Base-by-base conservation (phyloP, 2,797 vertebrate species). In the Pipistrellus pipistrellus region DNA sequence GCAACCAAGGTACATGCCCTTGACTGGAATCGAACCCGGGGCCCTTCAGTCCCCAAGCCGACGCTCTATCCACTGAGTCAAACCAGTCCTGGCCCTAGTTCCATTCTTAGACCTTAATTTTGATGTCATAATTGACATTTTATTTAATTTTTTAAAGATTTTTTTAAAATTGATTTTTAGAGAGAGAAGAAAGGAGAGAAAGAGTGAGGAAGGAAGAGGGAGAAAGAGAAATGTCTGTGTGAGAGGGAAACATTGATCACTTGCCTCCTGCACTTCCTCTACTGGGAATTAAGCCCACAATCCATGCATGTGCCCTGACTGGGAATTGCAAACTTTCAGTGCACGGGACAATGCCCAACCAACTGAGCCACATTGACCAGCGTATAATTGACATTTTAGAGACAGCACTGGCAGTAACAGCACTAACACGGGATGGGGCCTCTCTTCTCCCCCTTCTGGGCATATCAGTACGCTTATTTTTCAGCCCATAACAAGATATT, bases 401-500 rank as follows among this genome's bases (percentile, higher is more conserved):
- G 46, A 17, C 8, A 48, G 83, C 0, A 1, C 27, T 53, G 66
- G 87, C 21, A 18, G 69, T 1, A 1, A 10, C 1, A 25, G n/a
- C 27, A 6, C 21, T 13, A 4, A 17, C 14, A 4, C 4, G 18
- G 2, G 25, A 17, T 2, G 4, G 15, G 15, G 64, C 3, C 35
- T 3, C 25, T n/a, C 10, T 12, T 2, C 51, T 57, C 76, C 51
- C 30, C 14, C 0, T 59, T 59, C 25, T 27, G 46, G 73, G 27
- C 0, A 0, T 27, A 25, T 15, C 38, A 15, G 10, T 3, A 6
- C 5, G 8, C 53, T 71, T 20, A 32, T 12, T 62, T 53, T 77
- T 66, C 66, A 44, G 46, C 30, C 27, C 35, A 13, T 35, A 1
- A 3, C 4, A 1, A 48, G 44, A 11, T 64, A 20, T 10, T 48